Base-by-base conservation (phyloP, 2,888 invertebrate genomes). In the Agrochola litura region DNA sequence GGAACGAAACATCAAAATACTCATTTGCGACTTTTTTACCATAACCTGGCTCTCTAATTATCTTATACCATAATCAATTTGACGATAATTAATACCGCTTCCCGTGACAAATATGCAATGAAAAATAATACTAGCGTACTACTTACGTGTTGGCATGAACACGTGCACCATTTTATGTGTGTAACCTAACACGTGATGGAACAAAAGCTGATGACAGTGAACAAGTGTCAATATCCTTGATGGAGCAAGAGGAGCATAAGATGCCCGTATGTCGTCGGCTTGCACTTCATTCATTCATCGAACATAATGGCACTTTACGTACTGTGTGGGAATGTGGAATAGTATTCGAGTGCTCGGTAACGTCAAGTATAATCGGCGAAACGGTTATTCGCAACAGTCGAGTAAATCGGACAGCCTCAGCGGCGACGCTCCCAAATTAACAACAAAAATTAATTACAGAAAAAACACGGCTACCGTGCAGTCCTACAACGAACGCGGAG, bases 141-240 rank as follows among this genome's bases (percentile, higher is more conserved):
- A 79, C 73, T 46, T 71, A 89, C 86, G 88, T 91, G 90, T 81
- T 82, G 74, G 81, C 69, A 76, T 64, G 87, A 90, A 94, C 95
- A 95, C 95, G 95, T 95, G 95, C 93, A 92, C 86, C 76, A 87
- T 89, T 92, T 89, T 88, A 89, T 89, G 89, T 88, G 89, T 92
- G 96, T 94, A 95, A 95, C 93, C 89, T 89, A 92, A 96, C 94
- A 95, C 96, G 94, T 92, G 92, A 86, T 92, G 89, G 92, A 92
- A 96, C 96, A 96, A 96, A 94, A 91, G 94, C 92, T 88, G 91
- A 91, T 91, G 93, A 93, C 93, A 93, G 84, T 91, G 91, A 92
- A 89, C 91, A 95, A 96, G 96, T 96, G 96, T 96, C 95, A 95
- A 95, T 95, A 96, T 96, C 96, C 96, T 95, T 87, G 87, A 91